These are phyloP conservation scores for Phalanger gymnotis DNA, from an alignment of 2,797 vertebrate species.

Conservation along the genomic window DNA sequence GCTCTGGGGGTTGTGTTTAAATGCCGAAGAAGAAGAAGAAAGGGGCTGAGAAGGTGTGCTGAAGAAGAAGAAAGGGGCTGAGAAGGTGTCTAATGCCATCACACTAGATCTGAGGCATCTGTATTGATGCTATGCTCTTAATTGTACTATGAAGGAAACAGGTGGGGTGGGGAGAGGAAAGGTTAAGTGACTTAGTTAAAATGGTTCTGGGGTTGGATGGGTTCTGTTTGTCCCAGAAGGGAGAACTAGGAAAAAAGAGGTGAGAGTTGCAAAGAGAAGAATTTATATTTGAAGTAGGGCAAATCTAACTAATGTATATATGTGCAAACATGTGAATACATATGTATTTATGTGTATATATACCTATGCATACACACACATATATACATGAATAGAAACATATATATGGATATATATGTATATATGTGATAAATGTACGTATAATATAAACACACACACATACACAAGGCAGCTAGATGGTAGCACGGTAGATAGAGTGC, in stretches of 20 bases:
- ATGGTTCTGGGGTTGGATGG: background rate
- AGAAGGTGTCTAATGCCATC: background rate
- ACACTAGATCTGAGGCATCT: background rate
- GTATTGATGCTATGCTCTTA: background rate
- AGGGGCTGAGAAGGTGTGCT: too few species aligned
- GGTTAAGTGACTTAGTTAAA: background rate
- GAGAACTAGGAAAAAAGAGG: background rate
- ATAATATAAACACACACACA: background rate
- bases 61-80: background rate
- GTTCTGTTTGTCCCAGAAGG: background rate
- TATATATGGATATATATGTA: background rate
- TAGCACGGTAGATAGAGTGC: background rate
- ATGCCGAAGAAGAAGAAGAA: background rate
- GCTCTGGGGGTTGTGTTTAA: background rate
- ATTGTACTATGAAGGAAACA: background rate
- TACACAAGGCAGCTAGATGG: background rate
- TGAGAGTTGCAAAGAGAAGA: background rate
- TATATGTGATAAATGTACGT: background rate
- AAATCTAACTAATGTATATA: background rate
- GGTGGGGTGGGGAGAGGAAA: background rate
- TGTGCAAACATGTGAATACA: too few species aligned
- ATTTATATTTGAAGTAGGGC: background rate
- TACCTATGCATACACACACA: too few species aligned
- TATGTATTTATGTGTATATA: too few species aligned
- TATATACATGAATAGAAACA: background rate